Percentiles rank a stretch among this genome's conserved stretches.
These are phyloP conservation scores for Petrocephalus schoutedeni DNA, from an alignment of 2,797 vertebrate genomes.

Conservation along the genomic window DNA sequence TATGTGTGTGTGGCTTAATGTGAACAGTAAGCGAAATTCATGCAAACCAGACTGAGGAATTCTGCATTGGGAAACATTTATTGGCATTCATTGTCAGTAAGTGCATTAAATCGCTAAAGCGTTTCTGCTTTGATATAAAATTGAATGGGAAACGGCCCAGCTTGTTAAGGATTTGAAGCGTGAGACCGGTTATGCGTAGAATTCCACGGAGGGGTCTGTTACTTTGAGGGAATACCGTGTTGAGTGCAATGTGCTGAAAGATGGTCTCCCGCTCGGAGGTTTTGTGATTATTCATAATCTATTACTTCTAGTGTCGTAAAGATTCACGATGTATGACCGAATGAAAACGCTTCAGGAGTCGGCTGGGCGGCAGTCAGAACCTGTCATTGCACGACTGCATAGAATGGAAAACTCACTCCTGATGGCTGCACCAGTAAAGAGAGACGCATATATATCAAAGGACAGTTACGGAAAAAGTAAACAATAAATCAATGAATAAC, in stretches of 20 bases:
- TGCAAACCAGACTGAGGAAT: background rate
- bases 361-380: no score
- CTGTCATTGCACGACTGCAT: no score
- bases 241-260: background rate
- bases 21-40: background rate
- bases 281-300: background rate
- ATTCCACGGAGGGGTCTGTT: background rate
- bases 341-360: no score
- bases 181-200: background rate
- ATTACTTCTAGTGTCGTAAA: background rate
- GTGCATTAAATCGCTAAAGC: background rate
- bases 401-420: no score
- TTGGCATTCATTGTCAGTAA: background rate
- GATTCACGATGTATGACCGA: background rate
- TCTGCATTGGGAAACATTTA: background rate
- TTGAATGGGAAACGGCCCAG: background rate
- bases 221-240: background rate
- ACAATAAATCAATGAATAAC: no score
- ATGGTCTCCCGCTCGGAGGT: background rate
- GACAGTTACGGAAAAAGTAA: no score
- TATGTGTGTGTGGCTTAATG: background rate
- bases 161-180: background rate
- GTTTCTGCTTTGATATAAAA: background rate
- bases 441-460: no score
- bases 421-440: no score